Conservation (phyloP, 2,797 vertebrate species). For the Hafferia zeledoni region DNA sequence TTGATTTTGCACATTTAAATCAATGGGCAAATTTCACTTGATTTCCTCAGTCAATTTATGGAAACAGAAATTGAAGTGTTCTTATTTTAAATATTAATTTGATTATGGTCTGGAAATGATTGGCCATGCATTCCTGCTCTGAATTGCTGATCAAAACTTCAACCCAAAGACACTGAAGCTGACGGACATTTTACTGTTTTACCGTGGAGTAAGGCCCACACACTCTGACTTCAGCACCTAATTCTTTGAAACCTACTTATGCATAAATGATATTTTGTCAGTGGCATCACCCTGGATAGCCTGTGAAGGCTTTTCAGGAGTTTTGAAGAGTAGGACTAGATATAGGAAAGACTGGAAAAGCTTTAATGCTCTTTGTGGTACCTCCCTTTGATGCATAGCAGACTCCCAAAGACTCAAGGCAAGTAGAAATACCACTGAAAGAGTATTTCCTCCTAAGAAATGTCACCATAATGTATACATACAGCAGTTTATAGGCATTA, state of each 20-base stretch:
- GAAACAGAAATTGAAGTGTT: neutral
- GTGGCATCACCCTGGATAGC: neutral
- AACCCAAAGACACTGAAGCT: neutral
- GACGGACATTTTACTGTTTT: neutral
- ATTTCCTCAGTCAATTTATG: neutral
- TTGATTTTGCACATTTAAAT: neutral
- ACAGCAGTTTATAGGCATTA: neutral
- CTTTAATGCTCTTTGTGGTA: neutral
- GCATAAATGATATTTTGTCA: neutral
- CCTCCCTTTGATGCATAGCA: rapidly evolving
- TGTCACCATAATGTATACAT: neutral
- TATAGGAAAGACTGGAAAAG: neutral
- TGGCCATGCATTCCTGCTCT: neutral
- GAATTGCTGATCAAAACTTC: neutral
- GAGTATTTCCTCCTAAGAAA: neutral
- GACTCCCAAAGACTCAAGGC: neutral
- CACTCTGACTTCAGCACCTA: neutral
- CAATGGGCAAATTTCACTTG: neutral
- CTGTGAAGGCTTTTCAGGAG: neutral
- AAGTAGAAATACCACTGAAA: neutral
- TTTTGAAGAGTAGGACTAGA: neutral
- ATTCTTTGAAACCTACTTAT: neutral
- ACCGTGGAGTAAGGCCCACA: too few relatives aligned
- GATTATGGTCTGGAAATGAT: neutral
- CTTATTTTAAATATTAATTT: neutral